Base-by-base conservation (phyloP, 2,888 invertebrate species). In the Mycalesis mineus region DNA sequence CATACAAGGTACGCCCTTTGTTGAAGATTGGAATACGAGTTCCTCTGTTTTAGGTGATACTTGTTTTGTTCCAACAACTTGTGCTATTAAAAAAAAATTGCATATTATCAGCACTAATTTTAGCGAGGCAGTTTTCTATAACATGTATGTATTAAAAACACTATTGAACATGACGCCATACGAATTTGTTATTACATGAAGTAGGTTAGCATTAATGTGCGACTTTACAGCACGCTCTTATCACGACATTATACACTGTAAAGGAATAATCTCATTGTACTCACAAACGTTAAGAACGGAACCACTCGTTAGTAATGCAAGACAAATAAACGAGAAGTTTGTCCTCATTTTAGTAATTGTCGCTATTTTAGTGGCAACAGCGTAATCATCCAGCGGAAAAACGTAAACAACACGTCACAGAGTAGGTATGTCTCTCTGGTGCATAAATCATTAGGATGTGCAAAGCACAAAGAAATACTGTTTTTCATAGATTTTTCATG, bases 321-420 rank as follows among this genome's bases (percentile, higher is more conserved):
- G 15, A 48, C 22, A 51, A 52, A 52, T 51, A 33, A 57, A 55
- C 36, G 28, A 42, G 39, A 47, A 51, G 44, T 36, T 47, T 40
- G 29, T 44, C 48, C 55, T 42, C 31, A 44, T 49, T 53, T 49
- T 29, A 14, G 39, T 48, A 55, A 59, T 42, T 14, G 49, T 14
- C 37, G 39, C 48, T 42, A 52, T 44, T 36, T 55, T 44, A 57
- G 50, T 29, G 33, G 14, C 7, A 29, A 29, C 14, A 45, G 33
- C 14, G 29, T 51, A 47, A 54, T 62, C 54, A 36, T 11, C 36
- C 11, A 57, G 40, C 15, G 40, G 17, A 17, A 17, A n/a, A 47
- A 56, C 11, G 59, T 60, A 57, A 59, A 57, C 54, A 51, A 57
- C n/a, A 47, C 58, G 47, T 54, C 28, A 42, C 8, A 33, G 22